Conservation (phyloP, 92 coral and sea anemone species). For the Anthopleura xanthogrammica region DNA sequence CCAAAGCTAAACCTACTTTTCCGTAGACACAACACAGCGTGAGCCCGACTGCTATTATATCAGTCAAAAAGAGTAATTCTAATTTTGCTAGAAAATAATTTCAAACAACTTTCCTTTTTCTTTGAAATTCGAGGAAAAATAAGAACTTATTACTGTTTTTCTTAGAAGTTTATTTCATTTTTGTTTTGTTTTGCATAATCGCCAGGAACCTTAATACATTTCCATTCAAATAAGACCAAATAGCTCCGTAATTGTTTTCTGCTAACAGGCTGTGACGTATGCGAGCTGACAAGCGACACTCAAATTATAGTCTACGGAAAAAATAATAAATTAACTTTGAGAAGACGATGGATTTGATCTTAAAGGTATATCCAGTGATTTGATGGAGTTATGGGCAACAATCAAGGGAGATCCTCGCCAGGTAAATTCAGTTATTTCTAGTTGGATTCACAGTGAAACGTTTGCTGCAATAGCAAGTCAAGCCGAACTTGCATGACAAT, state of each 20-base stretch:
- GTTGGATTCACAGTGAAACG: background rate
- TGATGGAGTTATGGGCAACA: constrained; percentile 48
- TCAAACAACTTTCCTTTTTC: background rate
- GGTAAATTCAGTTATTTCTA: constrained; percentile 37
- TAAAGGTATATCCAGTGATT: constrained; percentile 11
- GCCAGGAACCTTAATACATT: background rate
- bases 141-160: background rate
- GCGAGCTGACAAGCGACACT: constrained; percentile 19
- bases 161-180: background rate
- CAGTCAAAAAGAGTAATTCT: background rate
- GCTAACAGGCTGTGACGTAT: constrained; percentile 50
- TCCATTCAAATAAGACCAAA: constrained; percentile 24
- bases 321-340: background rate
- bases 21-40: background rate
- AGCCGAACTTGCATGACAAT: constrained; percentile 38
- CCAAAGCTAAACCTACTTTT: background rate
- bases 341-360: background rate
- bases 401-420: constrained; percentile 54
- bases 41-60: background rate
- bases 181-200: constrained; percentile 1
- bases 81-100: background rate
- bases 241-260: constrained; percentile 35
- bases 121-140: background rate
- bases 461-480: background rate
- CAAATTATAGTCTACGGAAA: constrained; percentile 10